Conservation (phyloP, 1,140 invertebrate species). For the Lamellibrachia luymesi region DNA sequence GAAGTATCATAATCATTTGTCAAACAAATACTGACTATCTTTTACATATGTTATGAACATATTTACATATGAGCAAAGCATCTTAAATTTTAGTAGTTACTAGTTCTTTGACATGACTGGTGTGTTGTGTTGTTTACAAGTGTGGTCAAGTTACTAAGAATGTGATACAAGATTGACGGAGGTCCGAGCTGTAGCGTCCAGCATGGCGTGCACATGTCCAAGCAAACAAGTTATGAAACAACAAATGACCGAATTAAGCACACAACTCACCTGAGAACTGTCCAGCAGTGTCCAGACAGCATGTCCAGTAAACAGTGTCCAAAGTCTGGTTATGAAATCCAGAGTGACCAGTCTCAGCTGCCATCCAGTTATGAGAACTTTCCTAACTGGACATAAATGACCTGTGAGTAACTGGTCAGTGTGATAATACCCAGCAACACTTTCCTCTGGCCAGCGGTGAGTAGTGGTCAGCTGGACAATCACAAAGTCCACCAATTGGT, state of each 20-base stretch:
- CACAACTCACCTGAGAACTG: background rate
- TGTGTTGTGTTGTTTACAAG: background rate
- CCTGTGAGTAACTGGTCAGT: background rate
- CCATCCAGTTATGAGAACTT: background rate
- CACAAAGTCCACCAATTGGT: constrained; percentile 4
- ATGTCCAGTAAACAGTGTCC: background rate
- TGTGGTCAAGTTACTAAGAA: background rate
- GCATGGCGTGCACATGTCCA: background rate
- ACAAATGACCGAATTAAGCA: background rate
- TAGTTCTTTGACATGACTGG: background rate
- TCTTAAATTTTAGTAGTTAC: background rate
- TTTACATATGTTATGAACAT: background rate
- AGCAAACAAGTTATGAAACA: background rate
- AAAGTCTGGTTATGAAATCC: background rate
- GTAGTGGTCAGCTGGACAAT: background rate
- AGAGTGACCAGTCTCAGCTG: background rate
- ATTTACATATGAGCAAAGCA: background rate
- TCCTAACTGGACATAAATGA: constrained; percentile 5
- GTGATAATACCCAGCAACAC: background rate
- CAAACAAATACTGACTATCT: background rate
- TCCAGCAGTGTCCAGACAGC: background rate
- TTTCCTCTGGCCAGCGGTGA: background rate
- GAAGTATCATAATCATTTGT: background rate
- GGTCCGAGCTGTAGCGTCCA: background rate
- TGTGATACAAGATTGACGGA: background rate